Base-by-base conservation (phyloP, 2,113 vertebrate species). In the Coptodon rendalli region DNA sequence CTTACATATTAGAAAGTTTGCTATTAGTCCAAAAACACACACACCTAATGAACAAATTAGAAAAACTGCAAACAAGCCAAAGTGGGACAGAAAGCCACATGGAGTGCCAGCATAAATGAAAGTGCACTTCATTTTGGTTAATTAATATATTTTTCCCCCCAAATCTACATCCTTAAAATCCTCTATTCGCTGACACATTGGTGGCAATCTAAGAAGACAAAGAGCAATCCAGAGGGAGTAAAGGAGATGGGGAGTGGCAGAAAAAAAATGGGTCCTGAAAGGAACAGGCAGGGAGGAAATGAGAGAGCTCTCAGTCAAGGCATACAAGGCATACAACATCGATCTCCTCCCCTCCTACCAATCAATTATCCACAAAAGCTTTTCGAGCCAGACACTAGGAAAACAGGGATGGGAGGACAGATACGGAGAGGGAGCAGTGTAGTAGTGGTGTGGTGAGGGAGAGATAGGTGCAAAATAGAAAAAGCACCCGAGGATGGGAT, bases 351-450 rank as follows among this genome's bases (percentile, higher is more conserved):
- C 68, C 91, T 93, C 90, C 94, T 89, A 85, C 91, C 91, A 95
- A 96, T 95, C 95, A 95, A 96, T 96, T 95, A 95, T 91, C 95
- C 93, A 95, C 95, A 96, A 96, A 96, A 95, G 96, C 95, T 95
- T 95, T 96, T 94, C 92, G 82, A 93, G 91, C 79, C 90, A 94
- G 94, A 94, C 92, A 89, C 91, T 80, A 85, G 89, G 85, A 93
- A 94, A 92, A 90, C 92, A 92, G 85, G 91, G 90, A 90, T 84
- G 81, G 88, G 78, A 85, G 84, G 82, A 89, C 53, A 80, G 91
- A 92, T 87, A 92, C 31, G 16, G 83, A 82, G 87, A 83, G 86
- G 40, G 88, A 93, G 84, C 29, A 66, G 87, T 36, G 73, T 24
- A 53, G 89, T 34, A 36, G 87, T n/a, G 34, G 57, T 27, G 71